phyloP scores from a whole-genome alignment of 2,113 vertebrate genomes.

The Stomatorhinus ivindoensis region DNA sequence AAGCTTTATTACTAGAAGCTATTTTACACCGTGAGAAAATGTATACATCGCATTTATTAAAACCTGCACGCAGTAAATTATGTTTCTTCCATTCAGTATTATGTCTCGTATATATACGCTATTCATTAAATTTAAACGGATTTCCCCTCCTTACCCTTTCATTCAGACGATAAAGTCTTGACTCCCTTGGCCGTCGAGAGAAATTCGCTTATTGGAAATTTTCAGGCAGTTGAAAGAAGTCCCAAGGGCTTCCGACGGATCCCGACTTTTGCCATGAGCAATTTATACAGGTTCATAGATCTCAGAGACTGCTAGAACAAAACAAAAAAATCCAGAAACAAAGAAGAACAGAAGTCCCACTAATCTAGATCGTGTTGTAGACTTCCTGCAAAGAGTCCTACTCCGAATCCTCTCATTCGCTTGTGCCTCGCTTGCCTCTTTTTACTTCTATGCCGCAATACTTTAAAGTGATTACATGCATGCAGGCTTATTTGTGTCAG shows the following conservation, averaged over 20 bases:
- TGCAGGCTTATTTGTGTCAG: constrained; percentile 5
- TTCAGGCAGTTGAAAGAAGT: neutral
- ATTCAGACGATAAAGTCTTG: constrained; percentile 1
- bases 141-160: constrained; percentile 13
- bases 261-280: neutral
- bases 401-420: constrained; percentile 10
- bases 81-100: neutral
- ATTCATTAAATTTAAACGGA: neutral
- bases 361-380: neutral
- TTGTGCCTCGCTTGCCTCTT: neutral
- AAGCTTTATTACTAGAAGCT: neutral
- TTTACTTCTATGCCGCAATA: neutral
- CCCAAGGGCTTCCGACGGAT: neutral
- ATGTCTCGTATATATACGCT: neutral
- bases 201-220: neutral
- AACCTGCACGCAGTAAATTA: neutral
- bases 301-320: neutral
- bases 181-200: neutral
- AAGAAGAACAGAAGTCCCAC: neutral
- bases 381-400: neutral
- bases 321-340: neutral
- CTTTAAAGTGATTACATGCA: constrained; percentile 3
- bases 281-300: neutral
- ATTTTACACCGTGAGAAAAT: neutral
- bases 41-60: neutral